Base-by-base conservation (phyloP, 2,888 invertebrate species). In the Hyposoter didymator region DNA sequence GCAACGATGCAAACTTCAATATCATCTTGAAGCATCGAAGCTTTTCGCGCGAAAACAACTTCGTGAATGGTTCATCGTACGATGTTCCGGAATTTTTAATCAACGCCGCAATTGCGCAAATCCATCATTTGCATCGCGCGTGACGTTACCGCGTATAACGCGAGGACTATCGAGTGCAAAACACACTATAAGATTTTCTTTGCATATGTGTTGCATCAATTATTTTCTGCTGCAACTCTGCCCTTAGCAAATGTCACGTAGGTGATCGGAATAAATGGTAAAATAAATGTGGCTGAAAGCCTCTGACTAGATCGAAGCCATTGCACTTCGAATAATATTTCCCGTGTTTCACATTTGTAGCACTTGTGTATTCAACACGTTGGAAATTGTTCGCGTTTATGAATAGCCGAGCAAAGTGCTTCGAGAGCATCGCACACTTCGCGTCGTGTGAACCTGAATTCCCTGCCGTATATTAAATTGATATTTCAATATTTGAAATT, bases 281-380 rank as follows among this genome's bases (percentile, higher is more conserved):
- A 76, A 83, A 86, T 81, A 83, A 86, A 84, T 78, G 83, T 84
- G 74, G 47, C 79, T 84, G 81, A 86, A 86, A 86, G 86, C 81
- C 66, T 73, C 52, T 73, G 73, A 47, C 59, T 55, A 70, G 67
- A 73, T 66, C 78, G 80, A 83, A 75, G 67, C 55, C 76, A 12
- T 52, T 22, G 75, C 66, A 85, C 66, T 80, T 83, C 62, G 49
- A 55, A 80, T 47, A 79, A 73, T 74, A 69, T 84, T 73, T 80
- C 3, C 45, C 74, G 55, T 62, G 62, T 74, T 67, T 64, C 74
- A 59, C 49, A 73, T 79, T 84, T 67, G 62, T 74, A 45, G 67
- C 74, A 74, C 69, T 79, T 74, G 73, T 79, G 67, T 67, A 72
- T 69, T 43, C 73, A 35, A 55, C 47, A 62, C 19, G 28, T 47